Conservation (phyloP, 2,113 vertebrate genomes). For the Megalops atlanticus region DNA sequence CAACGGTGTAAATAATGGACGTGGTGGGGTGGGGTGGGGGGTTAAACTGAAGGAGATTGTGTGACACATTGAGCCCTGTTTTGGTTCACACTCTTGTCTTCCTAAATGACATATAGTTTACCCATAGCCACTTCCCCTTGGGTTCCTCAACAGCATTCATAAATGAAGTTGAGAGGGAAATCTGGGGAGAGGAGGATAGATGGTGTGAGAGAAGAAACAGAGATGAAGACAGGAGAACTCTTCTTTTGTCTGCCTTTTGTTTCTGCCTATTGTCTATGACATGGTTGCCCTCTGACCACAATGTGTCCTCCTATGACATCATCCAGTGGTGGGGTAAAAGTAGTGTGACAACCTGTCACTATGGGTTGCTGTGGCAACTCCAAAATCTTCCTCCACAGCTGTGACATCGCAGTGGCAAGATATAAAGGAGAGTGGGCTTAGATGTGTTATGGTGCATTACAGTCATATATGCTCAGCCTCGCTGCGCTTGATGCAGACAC, state of each 20-base stretch:
- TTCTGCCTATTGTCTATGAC: background rate
- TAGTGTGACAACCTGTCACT: slow-evolving; percentile 25
- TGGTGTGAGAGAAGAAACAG: slow-evolving; percentile 5
- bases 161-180: background rate
- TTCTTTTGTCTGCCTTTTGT: no score
- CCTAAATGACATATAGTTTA: no score
- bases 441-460: slow-evolving; percentile 12
- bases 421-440: slow-evolving; percentile 3
- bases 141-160: background rate
- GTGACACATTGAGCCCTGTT: background rate
- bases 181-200: background rate
- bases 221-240: background rate
- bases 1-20: slow-evolving; percentile 11
- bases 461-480: slow-evolving; percentile 62
- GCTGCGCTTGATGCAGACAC: slow-evolving; percentile 54
- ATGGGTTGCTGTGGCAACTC: slow-evolving; percentile 59
- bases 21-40: background rate
- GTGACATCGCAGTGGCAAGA: slow-evolving; percentile 55
- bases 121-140: background rate
- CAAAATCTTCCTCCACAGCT: slow-evolving; percentile 41
- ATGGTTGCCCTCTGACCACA: background rate
- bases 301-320: slow-evolving; percentile 18
- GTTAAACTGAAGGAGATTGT: background rate
- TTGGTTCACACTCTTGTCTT: background rate
- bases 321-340: slow-evolving; percentile 29